phyloP scores from a whole-genome alignment of 2,113 vertebrate genomes.

The Triplophysa dalaica region DNA sequence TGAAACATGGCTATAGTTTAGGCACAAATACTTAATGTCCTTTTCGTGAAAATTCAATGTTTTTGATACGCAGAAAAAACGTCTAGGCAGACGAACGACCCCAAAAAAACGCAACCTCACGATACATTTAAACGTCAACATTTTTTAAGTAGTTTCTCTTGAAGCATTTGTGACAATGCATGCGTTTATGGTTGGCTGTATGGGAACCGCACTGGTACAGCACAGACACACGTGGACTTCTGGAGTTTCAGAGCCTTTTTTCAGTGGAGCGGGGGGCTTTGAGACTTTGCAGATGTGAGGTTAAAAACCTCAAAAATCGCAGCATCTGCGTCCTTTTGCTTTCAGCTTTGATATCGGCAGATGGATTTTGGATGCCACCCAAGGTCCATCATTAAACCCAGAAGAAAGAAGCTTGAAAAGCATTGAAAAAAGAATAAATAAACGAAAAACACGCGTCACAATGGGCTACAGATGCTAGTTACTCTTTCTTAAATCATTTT shows the following conservation, averaged over 20 bases:
- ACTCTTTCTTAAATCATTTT: constrained; percentile 29
- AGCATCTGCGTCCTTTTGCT: constrained; percentile 6
- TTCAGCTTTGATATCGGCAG: no score
- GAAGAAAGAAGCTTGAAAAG: not conserved
- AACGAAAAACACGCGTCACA: not conserved
- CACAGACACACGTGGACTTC: constrained; percentile 65
- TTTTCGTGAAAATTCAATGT: constrained; percentile 75
- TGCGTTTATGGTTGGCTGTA: constrained; percentile 76
- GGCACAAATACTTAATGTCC: constrained; percentile 86
- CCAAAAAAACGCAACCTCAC: constrained; percentile 76
- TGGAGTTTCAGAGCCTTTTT: constrained; percentile 58
- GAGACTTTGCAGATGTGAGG: constrained; percentile 56
- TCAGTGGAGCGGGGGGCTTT: constrained; percentile 61
- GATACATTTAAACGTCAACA: constrained; percentile 81
- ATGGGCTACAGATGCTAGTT: not conserved
- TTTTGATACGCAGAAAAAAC: constrained; percentile 78
- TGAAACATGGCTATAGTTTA: constrained; percentile 83
- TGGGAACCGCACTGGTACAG: constrained; percentile 69
- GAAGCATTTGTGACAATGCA: constrained; percentile 82
- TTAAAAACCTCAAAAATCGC: not conserved
- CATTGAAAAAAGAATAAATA: not conserved
- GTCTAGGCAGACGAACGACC: constrained; percentile 77
- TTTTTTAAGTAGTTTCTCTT: constrained; percentile 73
- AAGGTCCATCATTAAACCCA: no score
- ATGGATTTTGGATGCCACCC: no score